Percentiles rank a stretch among this genome's conserved stretches.
phyloP scores from a whole-genome alignment of 2,888 invertebrate genomes.

The Hirtodrosophila trivittata region DNA sequence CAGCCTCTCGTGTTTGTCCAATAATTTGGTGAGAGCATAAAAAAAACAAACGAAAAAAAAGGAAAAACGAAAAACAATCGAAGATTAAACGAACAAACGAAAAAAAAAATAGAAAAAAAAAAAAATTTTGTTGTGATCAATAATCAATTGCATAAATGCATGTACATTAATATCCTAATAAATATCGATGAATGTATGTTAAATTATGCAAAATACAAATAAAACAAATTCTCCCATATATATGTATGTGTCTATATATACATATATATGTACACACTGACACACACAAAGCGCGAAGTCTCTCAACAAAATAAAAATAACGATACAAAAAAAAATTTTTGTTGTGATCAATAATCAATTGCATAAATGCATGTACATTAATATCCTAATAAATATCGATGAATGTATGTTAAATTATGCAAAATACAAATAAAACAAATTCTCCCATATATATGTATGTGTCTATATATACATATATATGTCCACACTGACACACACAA shows the following conservation, averaged over 20 bases:
- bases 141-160: conserved; percentile 25
- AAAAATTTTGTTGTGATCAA: conserved; percentile 44
- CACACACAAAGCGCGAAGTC: too few species aligned
- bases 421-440: too few species aligned
- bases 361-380: conserved; percentile 10
- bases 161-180: conserved; percentile 1
- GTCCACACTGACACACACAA: conserved; percentile 4
- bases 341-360: conserved; percentile 47
- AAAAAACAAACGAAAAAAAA: neutral
- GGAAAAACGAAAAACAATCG: too few species aligned
- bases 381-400: conserved; percentile 1
- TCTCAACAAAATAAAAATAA: neutral
- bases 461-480: too few species aligned
- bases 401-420: conserved; percentile 5
- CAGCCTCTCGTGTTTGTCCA: neutral
- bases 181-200: conserved; percentile 8
- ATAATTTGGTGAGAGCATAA: neutral
- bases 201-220: conserved; percentile 2
- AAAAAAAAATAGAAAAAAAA: neutral
- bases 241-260: too few species aligned
- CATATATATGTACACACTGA: conserved; percentile 7
- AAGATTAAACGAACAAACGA: neutral
- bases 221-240: too few species aligned
- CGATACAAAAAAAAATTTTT: conserved; percentile 18
- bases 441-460: too few species aligned